phyloP scores from a whole-genome alignment of 2,797 vertebrate species.

The Argentina silus region DNA sequence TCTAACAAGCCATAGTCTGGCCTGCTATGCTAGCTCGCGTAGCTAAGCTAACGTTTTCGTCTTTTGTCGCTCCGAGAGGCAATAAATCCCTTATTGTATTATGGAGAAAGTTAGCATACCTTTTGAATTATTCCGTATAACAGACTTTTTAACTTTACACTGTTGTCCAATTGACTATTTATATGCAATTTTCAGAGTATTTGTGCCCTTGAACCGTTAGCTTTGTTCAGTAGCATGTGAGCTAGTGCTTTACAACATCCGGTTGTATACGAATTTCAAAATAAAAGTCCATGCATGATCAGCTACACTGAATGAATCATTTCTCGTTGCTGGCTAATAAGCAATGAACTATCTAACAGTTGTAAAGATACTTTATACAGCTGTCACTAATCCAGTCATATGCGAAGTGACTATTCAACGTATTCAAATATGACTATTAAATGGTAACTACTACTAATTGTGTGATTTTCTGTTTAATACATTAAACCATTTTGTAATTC shows the following conservation, averaged over 20 bases:
- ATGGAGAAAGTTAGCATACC: slow-evolving; percentile 10
- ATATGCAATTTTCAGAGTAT: slow-evolving; percentile 1
- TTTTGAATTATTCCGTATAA: neutral
- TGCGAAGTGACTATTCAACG: too few species aligned
- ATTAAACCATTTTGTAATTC: too few species aligned
- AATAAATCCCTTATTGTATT: neutral
- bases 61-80: neutral
- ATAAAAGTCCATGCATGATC: neutral
- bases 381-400: too few species aligned
- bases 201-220: slow-evolving; percentile 4
- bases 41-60: neutral
- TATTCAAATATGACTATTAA: too few species aligned
- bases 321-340: too few species aligned
- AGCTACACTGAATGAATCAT: too few species aligned
- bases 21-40: neutral
- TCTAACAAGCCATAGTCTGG: too few species aligned
- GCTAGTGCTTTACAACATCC: slow-evolving; percentile 13
- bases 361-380: too few species aligned
- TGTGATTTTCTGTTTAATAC: too few species aligned
- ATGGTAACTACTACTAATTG: too few species aligned
- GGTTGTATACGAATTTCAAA: neutral
- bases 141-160: neutral
- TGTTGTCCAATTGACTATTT: neutral
- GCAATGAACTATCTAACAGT: too few species aligned
- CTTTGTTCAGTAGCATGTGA: slow-evolving; percentile 21